Evolutionary conservation across 2,113 vertebrate genomes (phyloP), one percentile per base, ranked within the genome.

Genomic region (Zeus faber): DNA sequence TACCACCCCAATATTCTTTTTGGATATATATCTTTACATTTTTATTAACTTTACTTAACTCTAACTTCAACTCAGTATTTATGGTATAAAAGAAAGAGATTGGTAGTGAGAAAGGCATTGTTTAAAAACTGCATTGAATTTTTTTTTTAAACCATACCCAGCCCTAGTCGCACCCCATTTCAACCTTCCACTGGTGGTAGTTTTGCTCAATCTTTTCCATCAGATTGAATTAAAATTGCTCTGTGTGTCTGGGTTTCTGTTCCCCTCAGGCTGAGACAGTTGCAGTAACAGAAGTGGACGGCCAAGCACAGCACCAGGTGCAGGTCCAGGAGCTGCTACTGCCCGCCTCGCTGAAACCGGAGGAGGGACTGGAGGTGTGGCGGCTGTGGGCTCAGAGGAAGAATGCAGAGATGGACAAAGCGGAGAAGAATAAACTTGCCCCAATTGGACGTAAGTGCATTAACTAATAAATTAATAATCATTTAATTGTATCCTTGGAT

Each of bases 301-400:
- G 72, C 18, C 79, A 87, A 48, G 81, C 62, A 11, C 83, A 96
- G 83, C 91, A 94, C 47, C 96, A 99, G 31, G 93, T 91, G 17
- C 95, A 98, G 53, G 87, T 93, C 0, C 95, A 94, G 1, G 95
- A 97, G 77, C 88, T 99, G 72, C 84, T 99, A 46, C 91, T 99
- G 57, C 95, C 95, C 14, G 92, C 94, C 59, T 92, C 95, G 23
- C 86, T 99, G 74, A 99, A 99, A 78, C 95, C 97, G 62, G 96
- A 99, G 76, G 97, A 99, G 79, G 97, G 97, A 2, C 89, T 99
- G 43, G 95, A 97, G 44, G 93, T 98, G 18, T 99, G 96, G 96
- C 93, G 92, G 70, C 90, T 91, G 62, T 99, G 97, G 97, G 95
- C 95, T 41, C 94, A 98, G 80, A 90, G 92, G 72, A 99, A 99